Percentiles rank a stretch among this genome's conserved stretches.
Evolutionary conservation across 2,888 invertebrate species (phyloP).

Genomic region (Aphidius colemani): DNA sequence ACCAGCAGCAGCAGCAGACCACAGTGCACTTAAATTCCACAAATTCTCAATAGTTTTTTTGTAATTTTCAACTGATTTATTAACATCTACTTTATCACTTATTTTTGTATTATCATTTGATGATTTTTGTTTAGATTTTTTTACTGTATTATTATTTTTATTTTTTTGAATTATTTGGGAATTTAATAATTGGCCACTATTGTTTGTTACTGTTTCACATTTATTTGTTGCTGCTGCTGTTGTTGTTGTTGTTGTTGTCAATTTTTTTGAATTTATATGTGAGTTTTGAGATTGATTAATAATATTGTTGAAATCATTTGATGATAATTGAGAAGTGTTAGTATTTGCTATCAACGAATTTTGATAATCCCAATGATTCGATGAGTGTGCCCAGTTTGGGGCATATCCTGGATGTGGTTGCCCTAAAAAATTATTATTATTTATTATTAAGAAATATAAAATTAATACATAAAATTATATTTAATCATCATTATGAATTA

Average conservation of each 20-base stretch:
- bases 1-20: neutral
- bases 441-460: neutral
- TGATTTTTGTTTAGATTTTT: conserved; percentile 6
- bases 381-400: conserved; percentile 54
- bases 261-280: neutral
- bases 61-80: conserved; percentile 24
- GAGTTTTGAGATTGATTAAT: neutral
- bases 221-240: conserved; percentile 3
- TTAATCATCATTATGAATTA: conserved; percentile 31
- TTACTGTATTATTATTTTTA: too few species aligned
- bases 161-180: too few species aligned
- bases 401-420: conserved; percentile 47
- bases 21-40: conserved; percentile 24
- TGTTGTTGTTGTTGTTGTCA: conserved; percentile 1
- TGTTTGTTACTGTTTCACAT: too few species aligned
- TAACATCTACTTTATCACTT: conserved; percentile 30
- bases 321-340: conserved; percentile 25
- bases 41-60: conserved; percentile 27
- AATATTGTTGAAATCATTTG: conserved; percentile 1
- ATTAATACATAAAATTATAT: too few species aligned
- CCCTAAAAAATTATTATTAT: conserved; percentile 38
- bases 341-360: conserved; percentile 48
- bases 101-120: neutral
- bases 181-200: too few species aligned
- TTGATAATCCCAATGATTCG: conserved; percentile 46